Percentiles rank a stretch among this genome's conserved stretches.
Evolutionary conservation across 1,140 invertebrate species (phyloP).

Genomic region (Zaprionus davidi): DNA sequence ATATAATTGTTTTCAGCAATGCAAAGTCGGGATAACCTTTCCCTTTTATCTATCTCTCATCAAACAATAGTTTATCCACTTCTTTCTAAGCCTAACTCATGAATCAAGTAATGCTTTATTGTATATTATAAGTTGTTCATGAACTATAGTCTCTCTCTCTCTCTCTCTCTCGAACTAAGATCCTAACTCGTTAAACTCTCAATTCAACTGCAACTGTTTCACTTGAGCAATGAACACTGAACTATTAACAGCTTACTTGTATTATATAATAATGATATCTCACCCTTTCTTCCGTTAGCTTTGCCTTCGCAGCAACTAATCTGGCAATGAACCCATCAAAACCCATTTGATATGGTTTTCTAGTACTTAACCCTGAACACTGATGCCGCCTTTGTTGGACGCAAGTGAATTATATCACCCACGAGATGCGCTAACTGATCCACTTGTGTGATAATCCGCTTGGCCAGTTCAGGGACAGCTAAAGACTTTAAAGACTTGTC

Average conservation of each 20-base stretch:
- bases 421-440: constrained; percentile 48
- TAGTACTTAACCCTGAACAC: constrained; percentile 27
- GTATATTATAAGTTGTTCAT: too few relatives aligned
- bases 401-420: constrained; percentile 25
- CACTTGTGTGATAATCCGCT: constrained; percentile 67
- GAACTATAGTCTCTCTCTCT: too few relatives aligned
- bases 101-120: too few relatives aligned
- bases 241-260: not conserved
- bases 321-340: constrained; percentile 43
- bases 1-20: too few relatives aligned
- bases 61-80: too few relatives aligned
- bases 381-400: constrained; percentile 14
- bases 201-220: not conserved
- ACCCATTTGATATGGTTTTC: constrained; percentile 28
- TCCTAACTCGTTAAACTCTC: not conserved
- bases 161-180: too few relatives aligned
- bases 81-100: too few relatives aligned
- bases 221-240: not conserved
- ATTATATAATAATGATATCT: not conserved
- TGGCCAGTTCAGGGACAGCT: constrained; percentile 13
- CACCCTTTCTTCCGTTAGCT: not conserved
- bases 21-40: too few relatives aligned
- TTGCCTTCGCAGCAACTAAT: not conserved
- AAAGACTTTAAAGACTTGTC: constrained; percentile 59
- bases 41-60: too few relatives aligned